These are phyloP conservation scores for Rhinolophus ferrumequinum DNA, from an alignment of 2,113 vertebrate genomes.

Conservation along the genomic window DNA sequence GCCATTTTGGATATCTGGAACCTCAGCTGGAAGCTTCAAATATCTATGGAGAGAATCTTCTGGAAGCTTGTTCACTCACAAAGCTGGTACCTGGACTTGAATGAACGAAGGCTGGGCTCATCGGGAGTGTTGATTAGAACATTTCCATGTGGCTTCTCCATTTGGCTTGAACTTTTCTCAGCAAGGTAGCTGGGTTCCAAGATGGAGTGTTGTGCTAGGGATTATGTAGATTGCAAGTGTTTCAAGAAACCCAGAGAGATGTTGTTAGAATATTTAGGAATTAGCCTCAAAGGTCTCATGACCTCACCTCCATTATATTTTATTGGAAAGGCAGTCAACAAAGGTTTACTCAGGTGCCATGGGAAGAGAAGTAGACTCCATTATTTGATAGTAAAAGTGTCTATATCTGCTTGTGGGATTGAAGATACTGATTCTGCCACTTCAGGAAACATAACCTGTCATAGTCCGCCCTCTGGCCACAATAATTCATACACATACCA, in stretches of 20 bases:
- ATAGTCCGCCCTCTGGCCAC: background rate
- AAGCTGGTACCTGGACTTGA: background rate
- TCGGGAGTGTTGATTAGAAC: background rate
- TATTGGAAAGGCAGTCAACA: background rate
- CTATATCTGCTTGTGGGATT: background rate
- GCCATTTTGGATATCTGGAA: background rate
- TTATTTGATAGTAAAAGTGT: background rate
- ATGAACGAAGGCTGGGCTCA: background rate
- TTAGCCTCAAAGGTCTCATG: background rate
- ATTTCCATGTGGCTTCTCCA: background rate
- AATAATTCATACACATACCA: background rate
- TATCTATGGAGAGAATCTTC: background rate
- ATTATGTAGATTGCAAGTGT: background rate
- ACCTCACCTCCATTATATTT: background rate
- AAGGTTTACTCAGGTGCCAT: background rate
- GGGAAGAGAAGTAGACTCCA: background rate
- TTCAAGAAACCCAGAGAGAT: background rate
- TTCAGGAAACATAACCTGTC: background rate
- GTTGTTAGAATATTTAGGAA: background rate
- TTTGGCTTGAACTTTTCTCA: background rate
- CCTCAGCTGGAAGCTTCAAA: background rate
- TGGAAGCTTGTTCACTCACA: background rate
- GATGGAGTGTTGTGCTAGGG: background rate
- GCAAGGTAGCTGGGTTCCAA: background rate
- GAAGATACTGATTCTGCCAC: background rate